These are phyloP conservation scores for Apostichopus californicus DNA, from an alignment of 35 echinoderm and acorn worm species.

Conservation along the genomic window DNA sequence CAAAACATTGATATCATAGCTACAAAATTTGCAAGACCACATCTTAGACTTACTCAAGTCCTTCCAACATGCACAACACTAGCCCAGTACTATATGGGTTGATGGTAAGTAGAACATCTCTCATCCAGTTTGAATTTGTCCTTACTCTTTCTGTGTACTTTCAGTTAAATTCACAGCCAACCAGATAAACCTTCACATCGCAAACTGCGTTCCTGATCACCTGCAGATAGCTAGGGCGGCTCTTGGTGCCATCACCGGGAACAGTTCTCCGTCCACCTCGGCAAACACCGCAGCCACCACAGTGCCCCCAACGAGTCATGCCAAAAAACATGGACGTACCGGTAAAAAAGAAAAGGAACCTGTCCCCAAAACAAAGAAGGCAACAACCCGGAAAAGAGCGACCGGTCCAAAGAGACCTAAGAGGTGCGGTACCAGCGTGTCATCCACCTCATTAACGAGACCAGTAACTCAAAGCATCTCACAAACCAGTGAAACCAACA, in stretches of 20 bases:
- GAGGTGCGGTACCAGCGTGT: background rate
- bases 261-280: background rate
- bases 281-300: background rate
- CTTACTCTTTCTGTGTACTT: background rate
- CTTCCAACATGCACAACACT: background rate
- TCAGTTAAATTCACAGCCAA: slow-evolving; percentile 42
- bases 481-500: too few species aligned
- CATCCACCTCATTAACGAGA: too few species aligned
- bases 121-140: too few species aligned
- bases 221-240: slow-evolving; percentile 17
- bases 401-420: background rate
- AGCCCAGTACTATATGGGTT: too few species aligned
- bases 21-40: too few species aligned
- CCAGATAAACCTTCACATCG: slow-evolving; percentile 54
- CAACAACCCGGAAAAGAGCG: background rate
- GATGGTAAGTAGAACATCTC: too few species aligned
- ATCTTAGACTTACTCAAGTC: too few species aligned
- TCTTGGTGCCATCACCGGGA: background rate
- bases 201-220: slow-evolving; percentile 25
- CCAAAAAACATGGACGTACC: background rate
- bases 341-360: background rate
- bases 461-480: too few species aligned
- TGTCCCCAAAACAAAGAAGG: background rate
- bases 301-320: background rate
- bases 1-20: too few species aligned